Evolutionary conservation across 2,888 invertebrate species (phyloP).

Genomic region (Nephrotoma guestfalica): DNA sequence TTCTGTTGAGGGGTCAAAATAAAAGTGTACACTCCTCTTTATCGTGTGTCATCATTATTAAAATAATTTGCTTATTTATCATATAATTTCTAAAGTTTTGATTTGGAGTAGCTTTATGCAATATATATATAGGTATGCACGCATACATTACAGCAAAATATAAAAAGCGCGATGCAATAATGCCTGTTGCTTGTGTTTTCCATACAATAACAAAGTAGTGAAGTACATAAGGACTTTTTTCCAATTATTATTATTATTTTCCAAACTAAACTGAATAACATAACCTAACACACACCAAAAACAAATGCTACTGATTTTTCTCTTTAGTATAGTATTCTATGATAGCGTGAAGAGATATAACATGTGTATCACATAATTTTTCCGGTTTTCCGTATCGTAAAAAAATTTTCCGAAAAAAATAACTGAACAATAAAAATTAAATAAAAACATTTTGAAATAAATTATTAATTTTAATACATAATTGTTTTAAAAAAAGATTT

Average conservation of each 20-base stretch:
- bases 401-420: not conserved
- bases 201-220: not conserved
- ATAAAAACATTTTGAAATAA: not conserved
- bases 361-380: not conserved
- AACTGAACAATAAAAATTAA: not conserved
- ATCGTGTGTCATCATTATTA: not conserved
- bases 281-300: not conserved
- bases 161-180: not conserved
- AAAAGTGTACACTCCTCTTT: not conserved
- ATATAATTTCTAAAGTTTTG: not conserved
- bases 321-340: not conserved
- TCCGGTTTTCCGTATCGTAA: not conserved
- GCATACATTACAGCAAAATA: not conserved
- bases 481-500: not conserved
- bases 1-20: not conserved
- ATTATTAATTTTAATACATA: not conserved
- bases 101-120: not conserved
- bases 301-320: not conserved
- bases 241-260: not conserved
- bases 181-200: not conserved
- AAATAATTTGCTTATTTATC: not conserved
- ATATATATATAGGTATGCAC: not conserved
- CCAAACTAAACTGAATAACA: not conserved
- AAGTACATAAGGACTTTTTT: not conserved
- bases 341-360: not conserved